Conservation (phyloP, 37 sponge, comb jelly and placozoan species). For the Axinella damicornis region DNA sequence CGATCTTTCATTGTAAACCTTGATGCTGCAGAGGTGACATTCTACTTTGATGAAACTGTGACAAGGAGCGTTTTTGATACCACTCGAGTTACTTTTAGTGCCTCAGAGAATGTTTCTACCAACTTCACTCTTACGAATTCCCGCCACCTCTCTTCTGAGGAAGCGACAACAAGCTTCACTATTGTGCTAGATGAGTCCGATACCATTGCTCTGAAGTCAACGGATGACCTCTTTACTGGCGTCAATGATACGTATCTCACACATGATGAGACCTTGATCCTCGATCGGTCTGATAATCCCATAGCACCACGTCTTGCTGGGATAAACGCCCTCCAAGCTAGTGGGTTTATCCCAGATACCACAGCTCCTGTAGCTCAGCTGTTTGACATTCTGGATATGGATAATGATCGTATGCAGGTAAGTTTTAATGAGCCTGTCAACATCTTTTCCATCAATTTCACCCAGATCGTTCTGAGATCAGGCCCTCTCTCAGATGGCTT, state of each 20-base stretch:
- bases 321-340: conserved; percentile 50
- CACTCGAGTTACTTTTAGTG: conserved; percentile 33
- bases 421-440: conserved; percentile 82
- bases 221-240: conserved; percentile 65
- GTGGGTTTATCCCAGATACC: conserved; percentile 50
- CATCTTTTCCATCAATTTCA: conserved; percentile 38
- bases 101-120: conserved; percentile 17
- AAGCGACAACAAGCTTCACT: conserved; percentile 40
- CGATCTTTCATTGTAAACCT: conserved; percentile 56
- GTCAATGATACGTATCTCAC: conserved; percentile 71
- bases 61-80: conserved; percentile 11
- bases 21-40: conserved; percentile 40
- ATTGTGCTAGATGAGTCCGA: conserved; percentile 47
- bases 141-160: neutral
- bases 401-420: conserved; percentile 57
- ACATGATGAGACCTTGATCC: conserved; percentile 35
- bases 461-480: conserved; percentile 38
- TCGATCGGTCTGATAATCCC: conserved; percentile 40
- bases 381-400: conserved; percentile 63
- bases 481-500: conserved; percentile 27
- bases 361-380: conserved; percentile 31
- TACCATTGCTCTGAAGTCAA: conserved; percentile 63
- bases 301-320: conserved; percentile 34
- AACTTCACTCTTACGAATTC: conserved; percentile 55
- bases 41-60: conserved; percentile 77